Conservation (phyloP, 2,888 invertebrate species). For the Netelia melanura region DNA sequence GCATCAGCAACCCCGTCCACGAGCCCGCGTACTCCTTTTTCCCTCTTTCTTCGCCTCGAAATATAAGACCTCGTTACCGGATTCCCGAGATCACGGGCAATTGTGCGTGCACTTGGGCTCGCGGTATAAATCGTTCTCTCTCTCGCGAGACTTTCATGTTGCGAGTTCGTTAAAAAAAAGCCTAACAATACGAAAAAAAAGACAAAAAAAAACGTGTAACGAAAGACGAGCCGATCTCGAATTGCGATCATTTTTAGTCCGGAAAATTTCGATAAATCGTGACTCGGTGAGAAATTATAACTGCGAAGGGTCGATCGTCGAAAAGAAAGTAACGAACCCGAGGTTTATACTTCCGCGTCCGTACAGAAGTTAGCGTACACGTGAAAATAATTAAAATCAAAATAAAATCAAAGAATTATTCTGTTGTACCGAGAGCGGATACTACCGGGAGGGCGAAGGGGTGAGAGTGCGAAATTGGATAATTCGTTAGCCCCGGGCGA, state of each 20-base stretch:
- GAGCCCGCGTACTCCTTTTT: constrained; percentile 20
- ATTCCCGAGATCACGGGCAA: constrained; percentile 68
- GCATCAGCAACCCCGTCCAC: not conserved
- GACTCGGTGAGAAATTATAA: not conserved
- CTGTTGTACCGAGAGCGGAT: constrained; percentile 38
- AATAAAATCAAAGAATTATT: constrained; percentile 45
- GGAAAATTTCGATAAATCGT: not conserved
- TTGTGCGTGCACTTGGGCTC: constrained; percentile 59
- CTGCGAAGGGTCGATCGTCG: not conserved
- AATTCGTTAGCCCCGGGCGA: constrained; percentile 73
- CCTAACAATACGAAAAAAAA: not conserved
- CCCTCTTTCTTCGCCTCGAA: constrained; percentile 57
- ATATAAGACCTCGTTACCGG: constrained; percentile 72
- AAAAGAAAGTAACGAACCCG: not conserved
- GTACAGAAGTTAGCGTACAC: not conserved
- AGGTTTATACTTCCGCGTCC: constrained; percentile 12
- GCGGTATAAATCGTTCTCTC: constrained; percentile 67
- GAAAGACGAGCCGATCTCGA: constrained; percentile 3
- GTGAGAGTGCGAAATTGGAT: constrained; percentile 72
- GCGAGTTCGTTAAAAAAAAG: constrained; percentile 48
- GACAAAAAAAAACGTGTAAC: constrained; percentile 19
- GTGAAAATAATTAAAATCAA: constrained; percentile 43
- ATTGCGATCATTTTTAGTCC: not conserved
- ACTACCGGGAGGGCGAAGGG: constrained; percentile 31
- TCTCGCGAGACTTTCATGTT: constrained; percentile 69